phyloP scores from a whole-genome alignment of 2,113 vertebrate species.

The Dipodomys spectabilis region DNA sequence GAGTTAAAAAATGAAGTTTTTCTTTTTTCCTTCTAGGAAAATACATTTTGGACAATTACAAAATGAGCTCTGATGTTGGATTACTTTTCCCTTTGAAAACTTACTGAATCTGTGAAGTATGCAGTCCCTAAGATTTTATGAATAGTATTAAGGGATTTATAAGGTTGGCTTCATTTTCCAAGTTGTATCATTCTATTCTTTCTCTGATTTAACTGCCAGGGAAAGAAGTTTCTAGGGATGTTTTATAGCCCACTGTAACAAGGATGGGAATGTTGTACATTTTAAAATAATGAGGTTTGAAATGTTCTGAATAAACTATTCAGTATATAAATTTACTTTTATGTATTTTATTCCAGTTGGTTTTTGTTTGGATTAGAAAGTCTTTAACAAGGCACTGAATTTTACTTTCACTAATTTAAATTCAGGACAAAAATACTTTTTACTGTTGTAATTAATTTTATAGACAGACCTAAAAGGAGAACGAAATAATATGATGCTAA shows the following conservation, averaged over 20 bases:
- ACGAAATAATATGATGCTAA: constrained; percentile 11
- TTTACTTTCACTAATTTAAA: constrained; percentile 1
- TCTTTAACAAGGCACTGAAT: constrained; percentile 41
- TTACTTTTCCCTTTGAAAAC: constrained; percentile 55
- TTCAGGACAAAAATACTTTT: constrained; percentile 33
- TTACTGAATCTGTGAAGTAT: constrained; percentile 50
- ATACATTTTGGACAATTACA: constrained; percentile 48
- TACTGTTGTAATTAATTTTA: background rate
- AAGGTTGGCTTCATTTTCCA: constrained; percentile 53
- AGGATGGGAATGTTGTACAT: constrained; percentile 36
- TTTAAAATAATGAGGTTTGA: constrained; percentile 53
- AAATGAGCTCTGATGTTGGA: constrained; percentile 24
- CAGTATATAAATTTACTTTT: constrained; percentile 30
- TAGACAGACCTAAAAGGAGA: background rate
- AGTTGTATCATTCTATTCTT: constrained; percentile 23
- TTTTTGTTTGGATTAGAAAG: constrained; percentile 39
- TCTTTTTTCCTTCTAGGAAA: constrained; percentile 52
- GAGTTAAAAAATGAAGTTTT: constrained; percentile 48
- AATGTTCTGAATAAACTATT: constrained; percentile 63
- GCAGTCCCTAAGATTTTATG: constrained; percentile 51
- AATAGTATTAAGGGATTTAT: constrained; percentile 52
- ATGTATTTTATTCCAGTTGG: constrained; percentile 13
- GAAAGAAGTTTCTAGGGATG: constrained; percentile 43
- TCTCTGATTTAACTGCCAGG: constrained; percentile 58
- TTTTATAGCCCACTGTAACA: constrained; percentile 37